phyloP scores from a whole-genome alignment of 1,140 invertebrate genomes.

The Eulimnadia texana region DNA sequence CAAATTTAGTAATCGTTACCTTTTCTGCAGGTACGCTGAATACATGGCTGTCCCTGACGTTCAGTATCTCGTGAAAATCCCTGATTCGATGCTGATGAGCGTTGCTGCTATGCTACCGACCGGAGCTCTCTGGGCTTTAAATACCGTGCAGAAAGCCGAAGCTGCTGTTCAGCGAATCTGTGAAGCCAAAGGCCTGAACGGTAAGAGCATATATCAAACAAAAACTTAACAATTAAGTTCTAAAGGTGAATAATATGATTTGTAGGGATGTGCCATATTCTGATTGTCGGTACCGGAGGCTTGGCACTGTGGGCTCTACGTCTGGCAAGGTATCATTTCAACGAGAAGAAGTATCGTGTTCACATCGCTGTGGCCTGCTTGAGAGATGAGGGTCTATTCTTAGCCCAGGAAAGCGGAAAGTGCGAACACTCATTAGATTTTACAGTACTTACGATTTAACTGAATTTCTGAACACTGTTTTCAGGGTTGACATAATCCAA shows the following conservation, averaged over 20 bases:
- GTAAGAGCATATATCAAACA: too few relatives aligned
- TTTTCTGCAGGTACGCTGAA: constrained; percentile 57
- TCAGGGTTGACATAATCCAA: constrained; percentile 55
- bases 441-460: neutral
- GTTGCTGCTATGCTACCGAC: constrained; percentile 78
- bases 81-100: constrained; percentile 56
- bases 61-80: constrained; percentile 65
- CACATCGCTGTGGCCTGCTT: constrained; percentile 60
- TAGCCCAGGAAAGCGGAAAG: constrained; percentile 57
- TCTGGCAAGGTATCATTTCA: constrained; percentile 64
- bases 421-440: constrained; percentile 29
- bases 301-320: constrained; percentile 78
- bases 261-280: constrained; percentile 63
- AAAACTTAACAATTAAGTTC: too few relatives aligned
- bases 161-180: constrained; percentile 48
- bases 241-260: too few relatives aligned
- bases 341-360: constrained; percentile 45
- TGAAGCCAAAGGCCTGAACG: constrained; percentile 42
- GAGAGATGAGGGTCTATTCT: constrained; percentile 53
- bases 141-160: constrained; percentile 56
- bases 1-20: constrained; percentile 7
- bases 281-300: constrained; percentile 83
- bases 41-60: constrained; percentile 70
- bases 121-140: constrained; percentile 70
- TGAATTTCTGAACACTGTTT: neutral